A percentile compares a stretch with the other conserved stretches of the same genome.
Conservation (phyloP, 2,797 vertebrate species). For the Chromis chromis region DNA sequence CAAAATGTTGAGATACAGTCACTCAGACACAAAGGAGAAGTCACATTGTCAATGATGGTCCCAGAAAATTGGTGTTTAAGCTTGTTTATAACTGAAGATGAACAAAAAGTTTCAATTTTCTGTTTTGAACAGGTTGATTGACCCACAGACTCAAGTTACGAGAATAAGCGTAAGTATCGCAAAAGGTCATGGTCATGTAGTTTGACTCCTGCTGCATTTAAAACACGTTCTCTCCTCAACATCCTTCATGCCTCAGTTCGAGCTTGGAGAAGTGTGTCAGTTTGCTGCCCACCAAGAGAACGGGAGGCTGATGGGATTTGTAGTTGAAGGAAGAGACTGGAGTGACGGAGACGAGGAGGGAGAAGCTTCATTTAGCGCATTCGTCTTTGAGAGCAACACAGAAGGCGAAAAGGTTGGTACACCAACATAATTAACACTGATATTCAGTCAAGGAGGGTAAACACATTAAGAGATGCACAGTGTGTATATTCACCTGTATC, state of each 20-base stretch:
- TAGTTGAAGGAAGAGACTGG: conserved; percentile 87
- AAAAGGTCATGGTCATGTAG: not conserved
- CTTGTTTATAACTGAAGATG: not conserved
- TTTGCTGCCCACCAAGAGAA: conserved; percentile 97
- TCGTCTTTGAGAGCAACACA: conserved; percentile 97
- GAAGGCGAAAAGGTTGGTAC: conserved; percentile 95
- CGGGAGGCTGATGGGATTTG: conserved; percentile 93
- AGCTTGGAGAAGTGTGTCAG: conserved; percentile 90
- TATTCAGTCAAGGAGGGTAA: rapidly evolving
- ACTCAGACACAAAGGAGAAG: not conserved
- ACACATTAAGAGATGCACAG: not conserved
- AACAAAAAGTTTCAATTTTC: not conserved
- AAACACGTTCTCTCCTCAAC: not conserved
- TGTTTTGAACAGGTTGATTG: conserved; percentile 89
- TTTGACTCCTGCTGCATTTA: not conserved
- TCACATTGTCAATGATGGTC: not conserved
- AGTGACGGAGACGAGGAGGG: conserved; percentile 79
- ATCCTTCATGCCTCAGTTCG: conserved; percentile 84
- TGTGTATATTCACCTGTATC: not conserved
- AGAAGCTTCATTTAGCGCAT: conserved; percentile 88
- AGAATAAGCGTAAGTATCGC: conserved; percentile 91
- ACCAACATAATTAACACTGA: not conserved
- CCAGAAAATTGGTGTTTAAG: not conserved
- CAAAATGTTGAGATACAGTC: not conserved
- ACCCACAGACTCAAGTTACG: conserved; percentile 98